These are phyloP conservation scores for Hestina assimilis DNA, from an alignment of 1,140 invertebrate genomes.

Conservation along the genomic window DNA sequence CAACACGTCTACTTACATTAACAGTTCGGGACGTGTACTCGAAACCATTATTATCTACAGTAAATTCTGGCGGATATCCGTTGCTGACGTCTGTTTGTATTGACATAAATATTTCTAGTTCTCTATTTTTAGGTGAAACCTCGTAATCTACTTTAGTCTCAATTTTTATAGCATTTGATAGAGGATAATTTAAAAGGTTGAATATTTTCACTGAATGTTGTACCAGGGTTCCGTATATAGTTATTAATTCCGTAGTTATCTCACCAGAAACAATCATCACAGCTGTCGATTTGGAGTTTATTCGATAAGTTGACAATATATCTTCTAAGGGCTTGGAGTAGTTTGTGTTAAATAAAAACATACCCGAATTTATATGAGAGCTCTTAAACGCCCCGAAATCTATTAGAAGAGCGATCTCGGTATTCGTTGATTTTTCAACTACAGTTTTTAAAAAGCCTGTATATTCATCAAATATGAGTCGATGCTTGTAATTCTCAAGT, in stretches of 20 bases:
- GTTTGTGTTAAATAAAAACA: conserved; percentile 63
- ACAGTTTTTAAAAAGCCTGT: conserved; percentile 83
- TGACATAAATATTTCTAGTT: conserved; percentile 91
- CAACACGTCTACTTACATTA: conserved; percentile 78
- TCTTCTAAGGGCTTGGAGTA: conserved; percentile 48
- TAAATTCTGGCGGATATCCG: conserved; percentile 85
- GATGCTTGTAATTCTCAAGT: conserved; percentile 85
- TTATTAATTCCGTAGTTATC: conserved; percentile 84
- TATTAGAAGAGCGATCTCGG: conserved; percentile 39
- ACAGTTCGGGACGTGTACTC: conserved; percentile 71
- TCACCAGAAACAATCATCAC: conserved; percentile 86
- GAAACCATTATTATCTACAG: conserved; percentile 93
- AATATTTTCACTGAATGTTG: conserved; percentile 85
- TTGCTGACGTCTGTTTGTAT: conserved; percentile 86
- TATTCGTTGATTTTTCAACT: conserved; percentile 49
- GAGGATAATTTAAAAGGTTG: conserved; percentile 77
- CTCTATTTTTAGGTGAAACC: conserved; percentile 84
- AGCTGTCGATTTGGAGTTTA: conserved; percentile 73
- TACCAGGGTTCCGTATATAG: conserved; percentile 84
- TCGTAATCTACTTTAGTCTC: conserved; percentile 87
- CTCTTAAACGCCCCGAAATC: conserved; percentile 61
- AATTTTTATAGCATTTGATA: conserved; percentile 83
- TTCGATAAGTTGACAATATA: conserved; percentile 44
- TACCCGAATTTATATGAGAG: conserved; percentile 49
- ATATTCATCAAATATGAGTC: conserved; percentile 84